Evolutionary conservation across 2,888 invertebrate genomes (phyloP).

Genomic region (Drosophila trichaetosa): DNA sequence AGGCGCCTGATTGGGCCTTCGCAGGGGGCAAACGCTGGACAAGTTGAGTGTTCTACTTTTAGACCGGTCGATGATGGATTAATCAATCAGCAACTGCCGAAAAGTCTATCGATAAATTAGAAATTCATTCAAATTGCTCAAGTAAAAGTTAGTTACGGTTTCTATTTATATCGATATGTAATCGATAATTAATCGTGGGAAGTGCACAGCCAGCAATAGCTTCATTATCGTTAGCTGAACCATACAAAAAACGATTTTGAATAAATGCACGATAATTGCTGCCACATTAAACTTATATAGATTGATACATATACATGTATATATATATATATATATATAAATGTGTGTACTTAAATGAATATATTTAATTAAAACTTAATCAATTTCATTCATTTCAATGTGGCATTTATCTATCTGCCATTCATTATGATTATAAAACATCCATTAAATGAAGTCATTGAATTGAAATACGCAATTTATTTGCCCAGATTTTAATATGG

Average conservation of each 20-base stretch:
- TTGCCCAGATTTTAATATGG: neutral
- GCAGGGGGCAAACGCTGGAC: constrained; percentile 10
- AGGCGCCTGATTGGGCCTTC: constrained; percentile 53
- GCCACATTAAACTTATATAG: neutral
- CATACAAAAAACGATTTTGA: neutral
- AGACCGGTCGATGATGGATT: constrained; percentile 25
- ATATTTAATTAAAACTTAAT: neutral
- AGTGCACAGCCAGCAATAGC: neutral
- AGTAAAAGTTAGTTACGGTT: neutral
- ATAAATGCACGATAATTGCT: neutral
- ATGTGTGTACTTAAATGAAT: neutral
- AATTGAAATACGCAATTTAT: neutral
- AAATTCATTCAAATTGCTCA: neutral
- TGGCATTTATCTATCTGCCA: neutral
- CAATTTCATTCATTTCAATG: neutral
- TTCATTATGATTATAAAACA: neutral
- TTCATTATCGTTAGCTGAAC: too few relatives aligned
- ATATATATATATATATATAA: neutral
- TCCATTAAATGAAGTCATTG: neutral
- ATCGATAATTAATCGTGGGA: neutral
- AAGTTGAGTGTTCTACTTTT: constrained; percentile 25
- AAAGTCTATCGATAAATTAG: neutral
- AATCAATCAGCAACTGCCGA: constrained; percentile 39
- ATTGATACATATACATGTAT: too few relatives aligned
- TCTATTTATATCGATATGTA: neutral